A percentile compares a stretch with the other conserved stretches of the same genome.
phyloP scores from a whole-genome alignment of 1,140 invertebrate genomes.

The Cydia strobilella region DNA sequence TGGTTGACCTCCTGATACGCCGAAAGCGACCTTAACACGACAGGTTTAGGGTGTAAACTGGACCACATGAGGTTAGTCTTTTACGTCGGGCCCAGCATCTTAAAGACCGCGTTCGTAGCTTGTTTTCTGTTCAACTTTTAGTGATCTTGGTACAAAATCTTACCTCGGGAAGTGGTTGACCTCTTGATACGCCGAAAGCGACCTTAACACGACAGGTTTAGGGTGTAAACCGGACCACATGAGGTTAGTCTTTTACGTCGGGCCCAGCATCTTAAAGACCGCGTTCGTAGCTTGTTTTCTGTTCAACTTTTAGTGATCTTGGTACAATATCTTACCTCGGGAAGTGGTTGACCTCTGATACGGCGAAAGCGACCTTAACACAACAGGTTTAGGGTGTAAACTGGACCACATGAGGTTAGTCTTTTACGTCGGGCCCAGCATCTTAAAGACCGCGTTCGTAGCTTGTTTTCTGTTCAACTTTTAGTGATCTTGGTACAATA shows the following conservation, averaged over 20 bases:
- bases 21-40: conserved; percentile 66
- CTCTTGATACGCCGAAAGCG: conserved; percentile 89
- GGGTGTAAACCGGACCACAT: not conserved
- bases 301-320: not conserved
- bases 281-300: too few species aligned
- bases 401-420: not conserved
- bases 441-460: not conserved
- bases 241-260: too few species aligned
- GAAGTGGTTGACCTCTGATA: too few species aligned
- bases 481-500: not conserved
- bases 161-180: conserved; percentile 95
- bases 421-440: too few species aligned
- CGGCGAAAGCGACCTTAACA: too few species aligned
- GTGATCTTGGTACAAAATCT: conserved; percentile 13
- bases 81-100: not conserved
- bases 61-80: too few species aligned
- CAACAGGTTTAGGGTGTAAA: too few species aligned
- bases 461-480: not conserved
- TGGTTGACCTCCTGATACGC: conserved; percentile 94
- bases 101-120: too few species aligned
- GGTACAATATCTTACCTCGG: conserved; percentile 83
- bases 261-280: too few species aligned
- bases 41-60: too few species aligned
- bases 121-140: not conserved
- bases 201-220: too few species aligned